phyloP scores from a whole-genome alignment of 2,888 invertebrate genomes.

The Carabus problematicus region DNA sequence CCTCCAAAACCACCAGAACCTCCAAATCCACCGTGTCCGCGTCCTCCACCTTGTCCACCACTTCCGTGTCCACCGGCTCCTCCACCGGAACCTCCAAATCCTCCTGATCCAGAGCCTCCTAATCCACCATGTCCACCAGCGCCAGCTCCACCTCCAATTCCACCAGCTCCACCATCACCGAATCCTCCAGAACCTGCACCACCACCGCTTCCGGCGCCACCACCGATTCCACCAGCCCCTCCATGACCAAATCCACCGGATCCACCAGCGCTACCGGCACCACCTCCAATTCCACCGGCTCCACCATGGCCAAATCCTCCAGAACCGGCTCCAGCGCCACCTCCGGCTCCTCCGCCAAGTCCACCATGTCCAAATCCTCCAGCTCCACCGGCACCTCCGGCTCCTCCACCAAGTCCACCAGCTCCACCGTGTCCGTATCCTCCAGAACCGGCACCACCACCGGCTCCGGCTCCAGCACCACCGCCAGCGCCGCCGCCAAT shows the following conservation, averaged over 20 bases:
- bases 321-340: constrained; percentile 15
- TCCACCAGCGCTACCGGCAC: constrained; percentile 27
- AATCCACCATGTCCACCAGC: constrained; percentile 19
- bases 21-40: constrained; percentile 13
- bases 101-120: constrained; percentile 24
- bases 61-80: constrained; percentile 19
- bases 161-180: constrained; percentile 4
- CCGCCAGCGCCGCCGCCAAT: constrained; percentile 20
- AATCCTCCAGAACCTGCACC: constrained; percentile 17
- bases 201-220: constrained; percentile 8
- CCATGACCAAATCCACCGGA: constrained; percentile 23
- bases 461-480: constrained; percentile 13
- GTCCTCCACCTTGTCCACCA: constrained; percentile 30
- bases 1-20: constrained; percentile 23
- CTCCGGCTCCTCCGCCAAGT: constrained; percentile 23
- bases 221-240: constrained; percentile 13
- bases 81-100: constrained; percentile 23
- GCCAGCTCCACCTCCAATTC: constrained; percentile 16
- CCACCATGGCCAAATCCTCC: constrained; percentile 25
- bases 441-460: constrained; percentile 11
- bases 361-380: constrained; percentile 17
- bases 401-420: constrained; percentile 31
- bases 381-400: constrained; percentile 37
- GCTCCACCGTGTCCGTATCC: constrained; percentile 8
- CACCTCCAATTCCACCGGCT: constrained; percentile 20